phyloP scores from a whole-genome alignment of 2,797 vertebrate genomes.

The Eupleurogrammus muticus region DNA sequence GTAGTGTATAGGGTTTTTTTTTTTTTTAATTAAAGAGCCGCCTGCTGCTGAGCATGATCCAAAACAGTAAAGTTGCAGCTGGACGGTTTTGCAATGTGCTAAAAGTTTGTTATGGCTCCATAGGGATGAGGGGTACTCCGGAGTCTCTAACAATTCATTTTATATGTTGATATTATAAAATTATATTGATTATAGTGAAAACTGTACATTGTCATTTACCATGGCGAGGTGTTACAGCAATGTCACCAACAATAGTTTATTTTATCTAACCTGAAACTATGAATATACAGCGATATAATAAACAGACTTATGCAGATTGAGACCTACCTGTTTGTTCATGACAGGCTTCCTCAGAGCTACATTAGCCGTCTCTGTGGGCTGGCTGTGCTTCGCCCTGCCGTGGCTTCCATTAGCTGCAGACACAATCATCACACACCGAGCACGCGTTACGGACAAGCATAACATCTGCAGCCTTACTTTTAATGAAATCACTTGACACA shows the following conservation, averaged over 20 bases:
- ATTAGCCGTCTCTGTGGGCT: slow-evolving; percentile 76
- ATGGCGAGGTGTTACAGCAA: too few species aligned
- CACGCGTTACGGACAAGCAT: background rate
- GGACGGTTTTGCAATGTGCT: background rate
- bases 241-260: too few species aligned
- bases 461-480: background rate
- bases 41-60: background rate
- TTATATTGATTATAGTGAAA: background rate
- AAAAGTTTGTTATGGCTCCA: too few species aligned
- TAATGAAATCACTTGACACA: background rate
- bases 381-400: slow-evolving; percentile 74
- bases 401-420: slow-evolving; percentile 87
- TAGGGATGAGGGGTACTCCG: too few species aligned
- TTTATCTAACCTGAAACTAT: background rate
- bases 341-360: slow-evolving; percentile 83
- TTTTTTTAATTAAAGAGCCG: too few species aligned
- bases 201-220: background rate
- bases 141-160: too few species aligned
- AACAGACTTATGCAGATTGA: background rate
- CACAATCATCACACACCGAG: slow-evolving; percentile 34
- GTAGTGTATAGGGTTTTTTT: too few species aligned
- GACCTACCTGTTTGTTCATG: slow-evolving; percentile 83
- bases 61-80: background rate
- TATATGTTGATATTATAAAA: too few species aligned
- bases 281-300: background rate